Evolutionary conservation across 2,888 invertebrate genomes (phyloP), one percentile per base, ranked within the genome.

Genomic region (Drosophila greeni): DNA sequence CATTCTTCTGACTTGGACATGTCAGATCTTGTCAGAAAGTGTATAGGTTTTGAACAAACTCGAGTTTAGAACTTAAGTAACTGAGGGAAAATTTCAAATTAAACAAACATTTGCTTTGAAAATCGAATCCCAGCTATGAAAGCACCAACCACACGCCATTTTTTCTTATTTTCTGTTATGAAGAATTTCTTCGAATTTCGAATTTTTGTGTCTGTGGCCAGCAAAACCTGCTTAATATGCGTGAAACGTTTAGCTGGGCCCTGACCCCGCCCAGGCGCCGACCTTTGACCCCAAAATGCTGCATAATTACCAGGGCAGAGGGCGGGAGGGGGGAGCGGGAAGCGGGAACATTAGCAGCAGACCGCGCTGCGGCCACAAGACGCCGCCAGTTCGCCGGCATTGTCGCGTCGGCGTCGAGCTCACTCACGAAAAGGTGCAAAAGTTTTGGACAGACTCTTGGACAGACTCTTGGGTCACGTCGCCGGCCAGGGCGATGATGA

Each of bases 351-450:
- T 23, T 49, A 34, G 49, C 43, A 43, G 16, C 54, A 70, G 45
- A 84, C 86, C 86, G 59, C 82, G 80, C 67, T 86, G 87, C 87
- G 86, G 87, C 87, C 86, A 86, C 86, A 87, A 86, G 81, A 82
- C 70, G 70, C 39, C 53, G 71, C 23, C 51, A 55, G 49, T 14
- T 20, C 31, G 45, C 18, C 57, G 48, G 51, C 64, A 47, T 56
- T 54, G 58, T 59, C 64, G 67, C 53, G 59, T 18, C 45, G n/a
- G n/a, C n/a, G n/a, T n/a, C n/a, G n/a, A n/a, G n/a, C n/a, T n/a
- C n/a, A n/a, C n/a, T n/a, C n/a, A n/a, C n/a, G n/a, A n/a, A 58
- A 66, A 68, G 59, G 48, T 66, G 69, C 29, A 42, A 65, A 39
- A 53, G 51, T 43, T 51, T 31, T 23, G 31, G 55, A 51, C 36